Base-by-base conservation (phyloP, 2,113 vertebrate genomes). In the Hystrix cristata region DNA sequence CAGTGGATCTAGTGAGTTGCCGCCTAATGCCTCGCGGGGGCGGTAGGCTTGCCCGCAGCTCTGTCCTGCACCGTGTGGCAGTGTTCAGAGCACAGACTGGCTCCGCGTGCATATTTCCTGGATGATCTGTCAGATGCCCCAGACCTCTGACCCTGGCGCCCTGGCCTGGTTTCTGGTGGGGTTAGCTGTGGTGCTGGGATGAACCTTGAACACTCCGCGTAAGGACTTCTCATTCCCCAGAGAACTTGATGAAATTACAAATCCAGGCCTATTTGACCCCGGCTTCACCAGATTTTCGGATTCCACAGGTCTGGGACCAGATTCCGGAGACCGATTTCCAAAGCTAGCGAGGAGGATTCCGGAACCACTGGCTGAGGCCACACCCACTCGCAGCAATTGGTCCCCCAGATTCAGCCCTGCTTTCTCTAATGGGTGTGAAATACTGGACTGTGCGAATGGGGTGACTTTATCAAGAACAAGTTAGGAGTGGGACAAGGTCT, bases 391-490 rank as follows among this genome's bases (percentile, higher is more conserved):
- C 21, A 4, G 25, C 48, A 76, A 38, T 57, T 2, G 0, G n/a
- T n/a, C 31, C 34, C 43, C n/a, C 29, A 7, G 23, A 10, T 23
- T 25, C 9, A 4, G 12, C 29, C 21, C 21, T 29, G 38, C 16
- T 64, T 90, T 85, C 21, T 9, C 5, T 3, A 6, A 5, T 10
- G 5, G 1, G 0, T 10, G 18, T 48, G 65, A 90, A 85, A 87
- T 29, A 18, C 21, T 38, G 53, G 19, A 57, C 0, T 0, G 0
- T n/a, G 34, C 1, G 11, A 2, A 0, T 21, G 46, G 27, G 31
- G n/a, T 48, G 64, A 46, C 27, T 64, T 88, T 76, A 48, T 97
- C 60, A 51, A 31, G 59, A 16, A 23, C 15, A 27, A 48, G n/a
- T 9, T 34, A 60, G 9, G 53, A 23, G 2, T 14, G 4, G 5